Conservation (phyloP, 2,113 vertebrate species). For the Engystomops pustulosus region DNA sequence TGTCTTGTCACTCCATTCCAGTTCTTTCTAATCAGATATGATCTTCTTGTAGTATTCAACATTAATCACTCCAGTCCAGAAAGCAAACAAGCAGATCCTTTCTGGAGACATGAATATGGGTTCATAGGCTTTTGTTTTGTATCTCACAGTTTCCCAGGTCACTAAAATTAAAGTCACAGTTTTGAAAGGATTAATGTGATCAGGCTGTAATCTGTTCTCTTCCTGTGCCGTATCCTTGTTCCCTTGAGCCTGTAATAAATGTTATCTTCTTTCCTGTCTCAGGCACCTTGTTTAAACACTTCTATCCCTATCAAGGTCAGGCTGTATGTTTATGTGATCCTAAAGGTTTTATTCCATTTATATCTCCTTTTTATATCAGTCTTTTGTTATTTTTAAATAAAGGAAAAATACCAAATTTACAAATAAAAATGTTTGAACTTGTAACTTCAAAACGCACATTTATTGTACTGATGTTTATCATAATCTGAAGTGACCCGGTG, state of each 20-base stretch:
- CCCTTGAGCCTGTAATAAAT: slow-evolving; percentile 43
- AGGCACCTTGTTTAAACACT: slow-evolving; percentile 18
- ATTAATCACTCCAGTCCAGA: slow-evolving; percentile 6
- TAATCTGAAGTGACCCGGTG: background rate
- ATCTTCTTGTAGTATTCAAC: slow-evolving; percentile 26
- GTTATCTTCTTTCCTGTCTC: slow-evolving; percentile 36
- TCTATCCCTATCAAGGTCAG: background rate
- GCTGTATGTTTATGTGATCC: background rate
- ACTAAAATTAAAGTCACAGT: slow-evolving; percentile 16
- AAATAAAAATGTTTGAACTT: background rate
- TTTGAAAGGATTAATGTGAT: slow-evolving; percentile 47
- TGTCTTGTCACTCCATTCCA: background rate
- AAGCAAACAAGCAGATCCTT: slow-evolving; percentile 21
- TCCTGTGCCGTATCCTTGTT: slow-evolving; percentile 2
- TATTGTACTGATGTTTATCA: background rate
- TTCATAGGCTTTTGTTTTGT: slow-evolving; percentile 23
- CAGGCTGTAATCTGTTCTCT: slow-evolving; percentile 33
- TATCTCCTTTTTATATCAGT: background rate
- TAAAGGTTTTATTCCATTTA: background rate
- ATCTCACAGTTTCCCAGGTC: slow-evolving; percentile 19
- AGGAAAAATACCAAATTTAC: background rate
- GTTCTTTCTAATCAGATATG: slow-evolving; percentile 20
- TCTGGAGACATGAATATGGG: slow-evolving; percentile 3
- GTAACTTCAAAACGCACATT: background rate
- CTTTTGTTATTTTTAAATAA: too few relatives aligned